phyloP scores from a whole-genome alignment of 2,888 invertebrate genomes.

The Lasius fuliginosus region DNA sequence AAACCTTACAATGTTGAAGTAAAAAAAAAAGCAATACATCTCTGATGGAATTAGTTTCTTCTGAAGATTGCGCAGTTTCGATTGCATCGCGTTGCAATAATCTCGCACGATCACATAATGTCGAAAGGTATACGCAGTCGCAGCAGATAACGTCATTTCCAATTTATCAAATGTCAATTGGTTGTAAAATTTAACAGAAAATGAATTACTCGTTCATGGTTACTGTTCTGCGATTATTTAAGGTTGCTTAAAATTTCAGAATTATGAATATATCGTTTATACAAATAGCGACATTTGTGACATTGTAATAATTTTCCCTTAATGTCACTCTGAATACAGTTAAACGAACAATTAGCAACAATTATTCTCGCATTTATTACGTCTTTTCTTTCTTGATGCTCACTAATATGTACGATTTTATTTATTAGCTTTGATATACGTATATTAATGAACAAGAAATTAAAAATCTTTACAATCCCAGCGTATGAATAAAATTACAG shows the following conservation, averaged over 20 bases:
- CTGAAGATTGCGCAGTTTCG: conserved; percentile 34
- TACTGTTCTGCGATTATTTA: conserved; percentile 19
- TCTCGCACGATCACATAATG: conserved; percentile 13
- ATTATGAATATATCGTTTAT: conserved; percentile 15
- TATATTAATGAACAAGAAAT: neutral
- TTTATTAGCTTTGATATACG: neutral
- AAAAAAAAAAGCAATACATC: conserved; percentile 24
- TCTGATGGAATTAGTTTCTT: conserved; percentile 38
- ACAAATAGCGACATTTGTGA: conserved; percentile 20
- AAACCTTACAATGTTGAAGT: neutral
- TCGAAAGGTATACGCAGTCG: neutral
- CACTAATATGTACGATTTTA: neutral
- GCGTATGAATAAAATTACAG: neutral
- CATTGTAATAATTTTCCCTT: conserved; percentile 14
- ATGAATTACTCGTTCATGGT: conserved; percentile 5
- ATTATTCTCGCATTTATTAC: neutral
- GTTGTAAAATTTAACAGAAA: conserved; percentile 27
- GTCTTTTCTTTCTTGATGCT: no score
- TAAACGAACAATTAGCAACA: neutral
- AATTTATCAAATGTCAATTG: conserved; percentile 23
- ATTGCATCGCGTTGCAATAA: conserved; percentile 37
- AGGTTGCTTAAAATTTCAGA: neutral
- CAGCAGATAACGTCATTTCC: conserved; percentile 18
- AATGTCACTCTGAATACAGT: neutral
- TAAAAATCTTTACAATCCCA: neutral